Evolutionary conservation across 2,113 vertebrate genomes (phyloP), one percentile per base, ranked within the genome.

Genomic region (Toxotes chatareus): DNA sequence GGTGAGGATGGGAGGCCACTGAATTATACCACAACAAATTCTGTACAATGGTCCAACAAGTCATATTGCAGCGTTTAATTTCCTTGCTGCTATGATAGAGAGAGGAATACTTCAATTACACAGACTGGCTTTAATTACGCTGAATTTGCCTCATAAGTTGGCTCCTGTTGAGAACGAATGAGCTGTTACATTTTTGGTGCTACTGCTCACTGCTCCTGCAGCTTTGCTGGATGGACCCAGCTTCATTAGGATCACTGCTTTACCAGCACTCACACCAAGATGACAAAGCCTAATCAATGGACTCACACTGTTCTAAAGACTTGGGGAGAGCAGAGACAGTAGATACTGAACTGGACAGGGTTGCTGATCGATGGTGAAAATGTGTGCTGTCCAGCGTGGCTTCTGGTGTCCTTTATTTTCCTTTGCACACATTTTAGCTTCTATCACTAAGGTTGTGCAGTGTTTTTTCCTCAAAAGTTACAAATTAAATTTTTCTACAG

Each of bases 41-140:
- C 73, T 67, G 68, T 62, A 68, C 82, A 87, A 89, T 87, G 84
- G 85, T 81, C 87, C 88, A 89, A 91, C 80, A 88, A 91, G 88
- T 93, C 83, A 57, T 82, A 86, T 71, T 73, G 78, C 79, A 67
- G 88, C n/a, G 38, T 91, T 90, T 92, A 73, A 92, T 95, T 93
- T 89, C 56, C 87, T 53, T 16, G 82, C 73, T 81, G 72, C 86
- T 63, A 72, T 88, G 91, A 93, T 86, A 79, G 81, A 91, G 80
- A 83, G 88, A 82, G 80, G 67, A 85, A 88, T 83, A 75, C 92
- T 88, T 93, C 89, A 92, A 93, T 95, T 94, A 94, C 76, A 70
- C 72, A 32, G 65, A 78, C 85, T 66, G 80, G 69, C 90, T 94
- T 94, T 94, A 94, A 95, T 95, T 92, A 95, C 78, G 62, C 70